Evolutionary conservation across 2,888 invertebrate genomes (phyloP).

Genomic region (Bembecia ichneumoniformis): DNA sequence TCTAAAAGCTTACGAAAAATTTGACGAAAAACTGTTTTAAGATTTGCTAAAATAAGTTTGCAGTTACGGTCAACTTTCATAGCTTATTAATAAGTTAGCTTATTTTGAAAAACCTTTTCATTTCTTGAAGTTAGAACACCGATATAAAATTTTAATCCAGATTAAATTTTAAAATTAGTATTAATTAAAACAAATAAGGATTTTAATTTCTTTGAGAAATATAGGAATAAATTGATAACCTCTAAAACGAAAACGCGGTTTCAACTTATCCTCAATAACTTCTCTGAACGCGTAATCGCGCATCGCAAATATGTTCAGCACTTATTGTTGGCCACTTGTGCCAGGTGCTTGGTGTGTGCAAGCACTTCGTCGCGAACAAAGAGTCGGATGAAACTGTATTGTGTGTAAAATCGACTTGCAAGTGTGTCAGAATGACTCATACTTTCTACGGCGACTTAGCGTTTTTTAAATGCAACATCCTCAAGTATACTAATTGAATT

Average conservation of each 20-base stretch:
- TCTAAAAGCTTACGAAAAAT: too few species aligned
- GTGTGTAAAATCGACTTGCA: neutral
- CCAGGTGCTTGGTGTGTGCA: conserved; percentile 53
- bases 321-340: conserved; percentile 56
- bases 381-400: conserved; percentile 36
- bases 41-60: too few species aligned
- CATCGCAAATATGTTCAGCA: conserved; percentile 64
- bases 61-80: too few species aligned
- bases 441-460: conserved; percentile 14
- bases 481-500: too few species aligned
- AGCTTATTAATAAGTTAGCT: too few species aligned
- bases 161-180: too few species aligned
- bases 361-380: conserved; percentile 49
- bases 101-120: too few species aligned
- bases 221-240: neutral
- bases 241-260: neutral
- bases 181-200: too few species aligned
- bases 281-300: conserved; percentile 51
- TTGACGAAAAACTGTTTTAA: too few species aligned
- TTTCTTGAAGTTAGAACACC: too few species aligned
- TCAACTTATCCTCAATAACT: conserved; percentile 5
- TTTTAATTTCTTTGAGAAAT: neutral
- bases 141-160: too few species aligned
- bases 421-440: neutral
- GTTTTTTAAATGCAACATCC: too few species aligned